phyloP scores from a whole-genome alignment of 2,113 vertebrate genomes.

The Nothocercus julius region DNA sequence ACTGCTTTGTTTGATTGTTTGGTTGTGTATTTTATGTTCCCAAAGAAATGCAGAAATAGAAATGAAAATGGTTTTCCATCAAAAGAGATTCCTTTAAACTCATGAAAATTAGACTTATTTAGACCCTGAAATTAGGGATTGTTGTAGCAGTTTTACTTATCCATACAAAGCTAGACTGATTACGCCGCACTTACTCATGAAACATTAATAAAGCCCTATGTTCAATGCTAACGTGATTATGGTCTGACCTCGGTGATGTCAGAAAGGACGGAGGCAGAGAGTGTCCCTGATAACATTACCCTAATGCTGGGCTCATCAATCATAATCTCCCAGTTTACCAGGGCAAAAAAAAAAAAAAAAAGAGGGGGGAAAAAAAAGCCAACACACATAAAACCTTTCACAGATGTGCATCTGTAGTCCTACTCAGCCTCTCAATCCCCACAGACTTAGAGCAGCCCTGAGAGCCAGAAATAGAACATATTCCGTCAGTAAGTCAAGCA shows the following conservation, averaged over 20 bases:
- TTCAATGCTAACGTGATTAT: conserved; percentile 87
- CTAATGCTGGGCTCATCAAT: conserved; percentile 88
- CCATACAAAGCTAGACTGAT: conserved; percentile 67
- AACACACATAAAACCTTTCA: conserved; percentile 63
- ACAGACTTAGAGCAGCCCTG: conserved; percentile 50
- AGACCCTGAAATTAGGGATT: conserved; percentile 22
- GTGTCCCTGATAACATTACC: conserved; percentile 87
- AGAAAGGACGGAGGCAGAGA: conserved; percentile 83
- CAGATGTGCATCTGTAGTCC: conserved; percentile 76
- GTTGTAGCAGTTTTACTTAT: conserved; percentile 69
- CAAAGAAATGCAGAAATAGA: not conserved
- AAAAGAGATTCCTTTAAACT: conserved; percentile 24
- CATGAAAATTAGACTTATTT: conserved; percentile 44
- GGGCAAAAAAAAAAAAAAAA: not conserved
- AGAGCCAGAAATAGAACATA: conserved; percentile 75
- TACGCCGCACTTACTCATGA: conserved; percentile 81
- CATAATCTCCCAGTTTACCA: conserved; percentile 83
- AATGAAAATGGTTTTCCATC: not conserved
- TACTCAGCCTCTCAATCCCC: conserved; percentile 66
- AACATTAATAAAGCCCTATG: conserved; percentile 86
- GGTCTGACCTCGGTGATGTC: conserved; percentile 82
- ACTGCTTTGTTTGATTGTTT: not conserved
- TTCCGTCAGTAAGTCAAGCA: conserved; percentile 69
- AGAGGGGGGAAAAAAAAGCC: no score
- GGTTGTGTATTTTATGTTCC: not conserved